These are phyloP conservation scores for Phallusia fumigata DNA, from an alignment of 23 tunicate species.

Conservation along the genomic window DNA sequence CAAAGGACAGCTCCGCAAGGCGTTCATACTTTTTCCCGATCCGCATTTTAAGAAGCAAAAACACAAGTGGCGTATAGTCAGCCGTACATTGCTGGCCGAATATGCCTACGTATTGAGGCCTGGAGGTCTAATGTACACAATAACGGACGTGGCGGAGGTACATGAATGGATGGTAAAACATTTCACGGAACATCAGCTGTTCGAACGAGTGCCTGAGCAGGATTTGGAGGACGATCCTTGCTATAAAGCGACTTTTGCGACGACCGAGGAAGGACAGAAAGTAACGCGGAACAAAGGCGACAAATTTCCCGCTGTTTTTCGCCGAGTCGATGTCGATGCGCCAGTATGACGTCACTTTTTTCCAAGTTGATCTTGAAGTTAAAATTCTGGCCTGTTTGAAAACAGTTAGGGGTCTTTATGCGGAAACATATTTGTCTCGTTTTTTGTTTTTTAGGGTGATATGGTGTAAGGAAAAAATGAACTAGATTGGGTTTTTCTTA, in stretches of 20 bases:
- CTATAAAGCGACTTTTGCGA: conserved; percentile 78
- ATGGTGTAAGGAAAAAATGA: no score
- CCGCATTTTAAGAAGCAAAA: conserved; percentile 97
- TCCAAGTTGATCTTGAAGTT: no score
- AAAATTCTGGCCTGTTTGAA: no score
- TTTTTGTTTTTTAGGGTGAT: no score
- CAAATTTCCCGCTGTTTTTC: conserved; percentile 92
- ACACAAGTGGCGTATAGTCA: conserved; percentile 90
- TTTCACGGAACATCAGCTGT: conserved; percentile 78
- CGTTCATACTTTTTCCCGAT: conserved; percentile 95
- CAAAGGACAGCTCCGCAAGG: conserved; percentile 89
- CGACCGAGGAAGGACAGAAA: conserved; percentile 96
- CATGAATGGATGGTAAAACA: conserved; percentile 95
- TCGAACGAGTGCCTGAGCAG: conserved; percentile 59
- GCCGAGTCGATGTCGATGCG: not conserved
- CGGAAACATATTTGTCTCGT: no score
- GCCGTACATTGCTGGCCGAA: conserved; percentile 75
- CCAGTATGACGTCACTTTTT: no score
- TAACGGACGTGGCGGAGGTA: conserved; percentile 89
- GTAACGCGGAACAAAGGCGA: conserved; percentile 85
- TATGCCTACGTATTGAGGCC: conserved; percentile 73
- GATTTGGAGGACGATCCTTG: conserved; percentile 64
- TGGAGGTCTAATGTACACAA: conserved; percentile 75
- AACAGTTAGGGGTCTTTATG: no score
- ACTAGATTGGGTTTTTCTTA: no score